Evolutionary conservation across 2,797 vertebrate genomes (phyloP), one percentile per base, ranked within the genome.

Genomic region (Anas bahamensis): DNA sequence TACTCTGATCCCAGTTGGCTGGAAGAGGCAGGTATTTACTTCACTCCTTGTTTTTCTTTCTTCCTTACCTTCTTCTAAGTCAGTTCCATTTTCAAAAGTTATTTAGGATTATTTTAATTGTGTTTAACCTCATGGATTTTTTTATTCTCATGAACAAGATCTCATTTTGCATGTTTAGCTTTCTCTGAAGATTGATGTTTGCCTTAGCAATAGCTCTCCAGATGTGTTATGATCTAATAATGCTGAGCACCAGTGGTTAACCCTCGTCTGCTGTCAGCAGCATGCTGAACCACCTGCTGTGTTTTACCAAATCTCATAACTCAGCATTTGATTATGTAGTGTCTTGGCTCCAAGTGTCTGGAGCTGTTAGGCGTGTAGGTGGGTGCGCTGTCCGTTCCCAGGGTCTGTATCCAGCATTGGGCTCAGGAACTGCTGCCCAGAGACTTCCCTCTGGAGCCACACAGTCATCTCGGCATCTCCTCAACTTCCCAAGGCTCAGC

Each of bases 191-290:
- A 52, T 81, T 39, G 68, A 87, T 83, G 91, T 55, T 78, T 90
- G 86, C 55, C 75, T 69, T 68, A 81, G 94, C 94, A 89, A 3
- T 83, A 78, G 28, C 63, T 81, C 84, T 89, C 73, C 94, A 94
- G 91, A 89, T 92, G 92, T 91, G 84, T 78, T 78, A 31, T 48
- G 83, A 91, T 91, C 90, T 76, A 90, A 76, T 90, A 72, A 91
- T 2, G 7, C 77, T 76, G 80, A 71, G 69, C 69, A 41, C 55
- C 52, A n/a, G 79, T 63, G 70, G 89, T 85, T 83, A 80, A 69
- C 72, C 83, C 76, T 56, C 72, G 77, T 86, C 80, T 92, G 82
- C 87, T 87, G 73, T 83, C 90, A 90, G 94, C 90, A 90, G 68
- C 72, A 85, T 81, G 91, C 87, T 84, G 81, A 88, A 7, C 76